These are phyloP conservation scores for Rhyacophila evoluta DNA, from an alignment of 2,888 invertebrate genomes.

Conservation along the genomic window DNA sequence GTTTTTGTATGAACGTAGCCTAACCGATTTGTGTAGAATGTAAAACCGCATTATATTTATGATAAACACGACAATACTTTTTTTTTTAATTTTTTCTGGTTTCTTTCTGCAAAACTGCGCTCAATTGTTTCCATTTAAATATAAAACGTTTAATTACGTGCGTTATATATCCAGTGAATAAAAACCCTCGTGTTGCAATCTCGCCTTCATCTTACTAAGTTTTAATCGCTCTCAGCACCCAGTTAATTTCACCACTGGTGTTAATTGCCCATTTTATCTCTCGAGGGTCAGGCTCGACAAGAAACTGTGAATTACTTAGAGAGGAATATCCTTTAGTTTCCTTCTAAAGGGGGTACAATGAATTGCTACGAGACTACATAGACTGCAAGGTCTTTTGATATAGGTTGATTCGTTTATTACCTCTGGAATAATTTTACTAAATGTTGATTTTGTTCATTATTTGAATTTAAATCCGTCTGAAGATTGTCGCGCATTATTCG, in stretches of 20 bases:
- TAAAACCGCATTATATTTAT: too few species aligned
- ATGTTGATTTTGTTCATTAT: too few species aligned
- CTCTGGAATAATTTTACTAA: too few species aligned
- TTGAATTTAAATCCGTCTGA: too few species aligned
- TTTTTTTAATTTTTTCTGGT: too few species aligned
- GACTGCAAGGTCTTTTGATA: not conserved
- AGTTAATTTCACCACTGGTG: conserved; percentile 13
- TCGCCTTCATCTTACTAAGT: not conserved
- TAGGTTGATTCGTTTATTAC: too few species aligned
- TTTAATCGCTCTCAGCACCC: conserved; percentile 3
- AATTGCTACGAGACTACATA: not conserved
- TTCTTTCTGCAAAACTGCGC: too few species aligned
- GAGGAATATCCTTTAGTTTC: not conserved
- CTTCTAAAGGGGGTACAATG: not conserved
- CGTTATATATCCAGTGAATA: not conserved
- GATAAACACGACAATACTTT: too few species aligned
- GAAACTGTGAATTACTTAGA: conserved; percentile 14
- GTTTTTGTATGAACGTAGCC: too few species aligned
- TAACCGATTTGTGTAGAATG: too few species aligned
- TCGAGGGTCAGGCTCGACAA: conserved; percentile 5
- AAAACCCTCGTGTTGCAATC: not conserved
- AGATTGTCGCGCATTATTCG: too few species aligned
- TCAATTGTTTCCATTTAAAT: too few species aligned
- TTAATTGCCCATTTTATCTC: conserved; percentile 18
- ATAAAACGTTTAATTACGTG: not conserved